Conservation (phyloP, 2,888 invertebrate species). For the Ophraella communa region DNA sequence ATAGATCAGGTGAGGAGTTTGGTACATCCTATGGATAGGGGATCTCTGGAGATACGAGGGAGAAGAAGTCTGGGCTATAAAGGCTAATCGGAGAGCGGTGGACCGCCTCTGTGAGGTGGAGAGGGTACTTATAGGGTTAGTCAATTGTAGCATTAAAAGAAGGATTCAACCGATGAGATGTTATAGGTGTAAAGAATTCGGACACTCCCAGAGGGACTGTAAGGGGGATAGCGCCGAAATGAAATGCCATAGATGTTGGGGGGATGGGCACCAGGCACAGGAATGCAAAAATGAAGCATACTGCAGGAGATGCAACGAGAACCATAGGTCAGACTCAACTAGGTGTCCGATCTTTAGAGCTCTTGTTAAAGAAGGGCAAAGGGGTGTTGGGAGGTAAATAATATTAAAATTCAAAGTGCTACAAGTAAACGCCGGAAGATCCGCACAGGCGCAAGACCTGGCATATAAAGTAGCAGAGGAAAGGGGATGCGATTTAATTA, state of each 20-base stretch:
- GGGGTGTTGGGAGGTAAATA: too few relatives aligned
- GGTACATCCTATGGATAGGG: neutral
- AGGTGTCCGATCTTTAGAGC: too few relatives aligned
- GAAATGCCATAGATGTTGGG: neutral
- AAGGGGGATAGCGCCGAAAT: neutral
- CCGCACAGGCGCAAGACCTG: too few relatives aligned
- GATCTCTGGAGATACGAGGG: neutral
- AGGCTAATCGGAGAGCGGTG: neutral
- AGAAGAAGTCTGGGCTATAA: neutral
- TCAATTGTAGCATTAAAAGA: slow-evolving; percentile 2
- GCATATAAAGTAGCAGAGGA: too few relatives aligned
- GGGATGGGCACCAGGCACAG: neutral
- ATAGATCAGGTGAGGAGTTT: neutral
- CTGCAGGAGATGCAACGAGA: neutral
- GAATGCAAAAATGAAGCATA: slow-evolving; percentile 1
- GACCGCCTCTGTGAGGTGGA: neutral
- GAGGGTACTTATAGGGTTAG: neutral
- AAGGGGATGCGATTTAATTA: neutral
- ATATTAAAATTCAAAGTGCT: too few relatives aligned
- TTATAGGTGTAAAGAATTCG: slow-evolving; percentile 16
- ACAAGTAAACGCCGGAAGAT: too few relatives aligned
- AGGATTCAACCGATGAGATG: slow-evolving; percentile 3
- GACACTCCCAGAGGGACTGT: neutral
- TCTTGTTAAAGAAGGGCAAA: too few relatives aligned
- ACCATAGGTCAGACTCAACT: neutral